Evolutionary conservation across 1,140 invertebrate genomes (phyloP), one percentile per base, ranked within the genome.

Genomic region (Drosophila nigrodunni): DNA sequence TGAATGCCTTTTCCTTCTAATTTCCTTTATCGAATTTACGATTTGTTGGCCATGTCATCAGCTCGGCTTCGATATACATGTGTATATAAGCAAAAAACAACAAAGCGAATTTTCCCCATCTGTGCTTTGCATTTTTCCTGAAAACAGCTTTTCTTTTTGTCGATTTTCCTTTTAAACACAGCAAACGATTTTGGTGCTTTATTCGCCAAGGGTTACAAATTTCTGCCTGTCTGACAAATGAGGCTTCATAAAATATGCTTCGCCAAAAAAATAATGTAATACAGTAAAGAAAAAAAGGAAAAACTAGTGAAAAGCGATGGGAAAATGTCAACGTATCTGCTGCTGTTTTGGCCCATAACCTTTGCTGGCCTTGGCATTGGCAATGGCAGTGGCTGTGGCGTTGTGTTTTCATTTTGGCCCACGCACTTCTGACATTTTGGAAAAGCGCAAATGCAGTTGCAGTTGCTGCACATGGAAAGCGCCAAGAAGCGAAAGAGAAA

Each of bases 11-110:
- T 78, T 62, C 85, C 73, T 88, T 88, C 85, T 88, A 88, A 88
- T 88, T 88, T 88, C 83, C 83, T 89, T 88, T 88, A 89, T 89
- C 83, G 83, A 88, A 88, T 88, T 89, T 88, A 89, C 83, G 83
- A 89, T 89, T 88, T 89, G 80, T 89, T 83, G 77, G 77, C 67
- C 85, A 83, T 88, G 85, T 80, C 83, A 82, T 87, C 82, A 87
- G 58, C 79, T 88, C 72, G 15, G 43, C 60, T 52, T 60, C 34
- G 39, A 64, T 44, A 61, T 47, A 47, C 37, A 11, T 54, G 41
- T 25, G 30, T 46, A 60, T 58, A 50, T 18, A 10, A 58, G 37
- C 57, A 13, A 47, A 41, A 55, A 57, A 59, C 74, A 81, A 64
- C 64, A 39, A 68, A 60, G 47, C 18, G 68, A 77, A 81, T 47